Evolutionary conservation across 2,888 invertebrate genomes (phyloP), one percentile per base, ranked within the genome.

Genomic region (Nomada fucata): DNA sequence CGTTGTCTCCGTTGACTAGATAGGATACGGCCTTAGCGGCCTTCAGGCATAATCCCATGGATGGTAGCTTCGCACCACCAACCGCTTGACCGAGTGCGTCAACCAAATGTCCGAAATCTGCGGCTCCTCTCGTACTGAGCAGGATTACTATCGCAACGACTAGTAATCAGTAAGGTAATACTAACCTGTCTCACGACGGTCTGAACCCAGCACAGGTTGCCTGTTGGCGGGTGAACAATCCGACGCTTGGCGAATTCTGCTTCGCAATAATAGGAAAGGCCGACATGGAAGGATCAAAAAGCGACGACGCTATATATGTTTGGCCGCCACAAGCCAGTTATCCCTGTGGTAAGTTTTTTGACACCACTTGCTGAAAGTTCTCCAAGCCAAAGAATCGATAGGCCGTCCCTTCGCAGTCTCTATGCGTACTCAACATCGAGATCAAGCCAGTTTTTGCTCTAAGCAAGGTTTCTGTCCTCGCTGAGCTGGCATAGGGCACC

Each of bases 191-290:
- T 94, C 94, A 94, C 95, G 95, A 95, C 95, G 95, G 95, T 95
- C 95, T 95, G 95, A 95, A 95, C 95, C 95, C 95, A 95, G 95
- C 95, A 95, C 95, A 95, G 95, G 94, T 95, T 95, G 95, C 95
- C 95, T 95, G 93, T 95, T 95, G 93, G 94, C 94, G 95, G 95
- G 95, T 95, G 95, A 96, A 96, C 95, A 96, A 96, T 96, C 95
- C 95, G 94, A 96, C 95, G 94, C 96, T 96, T 96, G 94, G 95
- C 94, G 95, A 96, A 95, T 96, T 96, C 95, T 95, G 96, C 96
- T 95, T 96, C 95, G 94, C 95, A 95, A 96, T 96, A 95, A 96
- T 96, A 96, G 95, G 95, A 96, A 96, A 95, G 96, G 95, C 95
- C 95, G 96, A 96, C 95, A 96, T 96, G 95, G 95, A 96, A 95